Evolutionary conservation across 2,888 invertebrate species (phyloP), one percentile per base, ranked within the genome.

Genomic region (Electrophaes corylata): DNA sequence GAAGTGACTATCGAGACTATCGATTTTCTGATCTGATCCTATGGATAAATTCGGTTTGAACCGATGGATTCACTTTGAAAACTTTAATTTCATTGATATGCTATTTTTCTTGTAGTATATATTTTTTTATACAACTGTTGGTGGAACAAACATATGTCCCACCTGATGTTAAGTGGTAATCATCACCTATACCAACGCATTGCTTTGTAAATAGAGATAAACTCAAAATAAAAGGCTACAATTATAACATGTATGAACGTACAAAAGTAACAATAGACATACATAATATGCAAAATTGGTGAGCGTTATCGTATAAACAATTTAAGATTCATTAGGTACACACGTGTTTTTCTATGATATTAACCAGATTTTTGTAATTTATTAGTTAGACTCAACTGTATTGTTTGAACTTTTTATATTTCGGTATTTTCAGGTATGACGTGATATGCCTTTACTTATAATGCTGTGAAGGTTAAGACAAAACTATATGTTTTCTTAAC

Each of bases 301-400:
- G 39, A 40, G 44, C 44, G 39, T 54, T 64, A 61, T 61, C 65
- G 54, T 62, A 64, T 71, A 71, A 78, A 79, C 72, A 76, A 79
- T 81, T 33, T 77, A 75, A 73, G 73, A 77, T 80, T 82, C 75
- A 83, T 79, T 82, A 10, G 26, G 26, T 29, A 76, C 78, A 77
- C 75, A 81, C 81, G 75, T 65, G 78, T 70, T 74, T 64, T 67
- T 69, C 68, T 74, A 75, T 84, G 86, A 86, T 72, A 78, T 71
- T 78, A 81, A 78, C 79, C 88, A 88, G 86, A 82, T 79, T 84
- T 82, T 56, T 81, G 81, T 84, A 84, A 83, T 86, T 86, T 85
- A 86, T 84, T 78, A 78, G 81, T 77, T 79, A 74, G 69, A 71
- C 62, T 60, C 66, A 63, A 67, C 64, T 64, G 61, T 62, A 66